phyloP scores from a whole-genome alignment of 1,140 invertebrate species.

The Melitaea cinxia region DNA sequence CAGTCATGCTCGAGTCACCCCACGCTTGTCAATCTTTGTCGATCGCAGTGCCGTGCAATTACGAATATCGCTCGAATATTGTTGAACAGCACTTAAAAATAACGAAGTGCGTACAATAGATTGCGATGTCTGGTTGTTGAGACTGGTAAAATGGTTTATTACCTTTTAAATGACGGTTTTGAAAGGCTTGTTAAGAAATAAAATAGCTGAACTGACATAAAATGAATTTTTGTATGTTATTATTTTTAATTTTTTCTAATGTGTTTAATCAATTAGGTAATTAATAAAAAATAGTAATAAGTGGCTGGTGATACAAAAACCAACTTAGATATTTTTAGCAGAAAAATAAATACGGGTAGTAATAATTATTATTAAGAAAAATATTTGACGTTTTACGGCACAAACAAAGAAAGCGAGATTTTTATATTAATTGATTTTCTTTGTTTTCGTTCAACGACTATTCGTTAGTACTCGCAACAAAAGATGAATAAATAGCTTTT shows the following conservation, averaged over 20 bases:
- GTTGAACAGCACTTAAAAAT: conserved; percentile 6
- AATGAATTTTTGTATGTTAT: neutral
- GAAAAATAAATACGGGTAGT: no score
- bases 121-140: neutral
- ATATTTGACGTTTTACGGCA: no score
- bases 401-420: neutral
- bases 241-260: neutral
- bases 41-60: conserved; percentile 1
- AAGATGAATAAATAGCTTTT: neutral
- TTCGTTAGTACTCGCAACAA: neutral
- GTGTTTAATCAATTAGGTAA: no score
- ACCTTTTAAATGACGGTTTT: neutral
- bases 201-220: no score
- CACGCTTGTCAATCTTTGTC: conserved; percentile 2
- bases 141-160: neutral
- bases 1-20: neutral
- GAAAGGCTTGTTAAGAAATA: neutral
- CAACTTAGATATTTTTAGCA: no score
- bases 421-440: neutral
- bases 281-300: no score
- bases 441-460: neutral
- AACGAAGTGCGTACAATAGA: conserved; percentile 4
- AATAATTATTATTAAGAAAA: no score
- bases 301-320: no score
- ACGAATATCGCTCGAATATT: neutral